Conservation (phyloP, 2,113 vertebrate species). For the Castor canadensis region DNA sequence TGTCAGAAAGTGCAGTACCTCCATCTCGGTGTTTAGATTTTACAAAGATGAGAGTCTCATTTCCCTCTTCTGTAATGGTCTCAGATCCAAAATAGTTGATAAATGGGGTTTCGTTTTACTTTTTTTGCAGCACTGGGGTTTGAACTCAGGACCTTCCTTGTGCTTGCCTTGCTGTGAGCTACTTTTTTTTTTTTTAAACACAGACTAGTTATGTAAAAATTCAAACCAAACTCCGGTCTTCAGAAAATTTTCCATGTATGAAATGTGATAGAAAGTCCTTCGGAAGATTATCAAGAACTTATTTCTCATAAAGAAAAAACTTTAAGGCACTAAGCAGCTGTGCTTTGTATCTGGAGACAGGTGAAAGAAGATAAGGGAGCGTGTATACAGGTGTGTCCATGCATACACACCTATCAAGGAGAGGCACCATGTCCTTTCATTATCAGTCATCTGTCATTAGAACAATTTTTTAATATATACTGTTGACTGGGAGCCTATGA, state of each 20-base stretch:
- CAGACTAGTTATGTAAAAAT: slow-evolving; percentile 63
- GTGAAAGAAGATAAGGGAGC: slow-evolving; percentile 64
- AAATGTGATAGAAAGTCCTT: slow-evolving; percentile 85
- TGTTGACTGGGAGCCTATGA: slow-evolving; percentile 2
- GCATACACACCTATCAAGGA: background rate
- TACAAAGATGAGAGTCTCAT: background rate
- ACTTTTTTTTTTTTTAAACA: background rate
- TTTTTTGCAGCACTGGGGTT: no score
- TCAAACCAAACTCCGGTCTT: slow-evolving; percentile 25
- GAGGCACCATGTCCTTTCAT: background rate
- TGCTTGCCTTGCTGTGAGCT: no score
- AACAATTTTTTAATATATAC: slow-evolving; percentile 14
- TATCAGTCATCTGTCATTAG: slow-evolving; percentile 13
- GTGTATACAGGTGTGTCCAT: no score
- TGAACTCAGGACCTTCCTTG: no score
- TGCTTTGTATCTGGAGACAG: slow-evolving; percentile 75
- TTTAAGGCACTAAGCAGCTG: slow-evolving; percentile 68
- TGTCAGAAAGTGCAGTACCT: background rate
- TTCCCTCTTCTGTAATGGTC: slow-evolving; percentile 14
- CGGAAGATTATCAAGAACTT: slow-evolving; percentile 86
- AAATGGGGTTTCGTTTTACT: background rate
- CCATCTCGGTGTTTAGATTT: slow-evolving; percentile 32
- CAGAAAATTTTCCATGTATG: slow-evolving; percentile 76
- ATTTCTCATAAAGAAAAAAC: slow-evolving; percentile 83
- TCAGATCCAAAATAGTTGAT: background rate